phyloP scores from a whole-genome alignment of 2,113 vertebrate genomes.

The Triplophysa siluroides region DNA sequence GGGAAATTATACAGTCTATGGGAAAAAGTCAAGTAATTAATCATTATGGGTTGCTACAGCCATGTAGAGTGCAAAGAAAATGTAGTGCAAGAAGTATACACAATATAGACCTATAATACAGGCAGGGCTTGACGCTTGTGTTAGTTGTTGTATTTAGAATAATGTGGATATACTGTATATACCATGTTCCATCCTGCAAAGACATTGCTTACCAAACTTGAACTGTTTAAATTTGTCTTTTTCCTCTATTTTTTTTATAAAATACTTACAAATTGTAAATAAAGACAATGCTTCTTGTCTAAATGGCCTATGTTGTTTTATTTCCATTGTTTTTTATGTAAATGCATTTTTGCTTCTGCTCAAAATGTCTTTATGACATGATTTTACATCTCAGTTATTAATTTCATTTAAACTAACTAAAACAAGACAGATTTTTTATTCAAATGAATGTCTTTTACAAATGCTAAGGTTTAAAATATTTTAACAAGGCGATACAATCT shows the following conservation, averaged over 20 bases:
- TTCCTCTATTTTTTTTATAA: slow-evolving; percentile 61
- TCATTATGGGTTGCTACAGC: neutral
- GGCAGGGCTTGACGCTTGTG: slow-evolving; percentile 37
- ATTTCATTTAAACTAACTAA: neutral
- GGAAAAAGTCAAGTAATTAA: neutral
- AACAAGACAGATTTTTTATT: neutral
- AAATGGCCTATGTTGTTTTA: slow-evolving; percentile 57
- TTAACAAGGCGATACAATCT: neutral
- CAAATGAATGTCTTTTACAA: neutral
- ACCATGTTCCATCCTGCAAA: neutral
- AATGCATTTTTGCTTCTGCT: neutral
- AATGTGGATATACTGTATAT: neutral
- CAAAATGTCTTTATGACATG: neutral
- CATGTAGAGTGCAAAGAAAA: neutral
- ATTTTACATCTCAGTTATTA: neutral
- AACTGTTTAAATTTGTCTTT: slow-evolving; percentile 26
- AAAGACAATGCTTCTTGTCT: slow-evolving; percentile 54
- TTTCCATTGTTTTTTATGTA: slow-evolving; percentile 19
- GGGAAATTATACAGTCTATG: neutral
- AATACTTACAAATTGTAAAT: slow-evolving; percentile 51
- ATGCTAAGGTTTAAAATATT: neutral
- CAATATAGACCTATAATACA: neutral
- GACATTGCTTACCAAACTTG: slow-evolving; percentile 38
- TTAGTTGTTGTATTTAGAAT: neutral
- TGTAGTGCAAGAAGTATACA: neutral